These are phyloP conservation scores for Eudyptes chrysolophus DNA, from an alignment of 2,113 vertebrate species.

Conservation along the genomic window DNA sequence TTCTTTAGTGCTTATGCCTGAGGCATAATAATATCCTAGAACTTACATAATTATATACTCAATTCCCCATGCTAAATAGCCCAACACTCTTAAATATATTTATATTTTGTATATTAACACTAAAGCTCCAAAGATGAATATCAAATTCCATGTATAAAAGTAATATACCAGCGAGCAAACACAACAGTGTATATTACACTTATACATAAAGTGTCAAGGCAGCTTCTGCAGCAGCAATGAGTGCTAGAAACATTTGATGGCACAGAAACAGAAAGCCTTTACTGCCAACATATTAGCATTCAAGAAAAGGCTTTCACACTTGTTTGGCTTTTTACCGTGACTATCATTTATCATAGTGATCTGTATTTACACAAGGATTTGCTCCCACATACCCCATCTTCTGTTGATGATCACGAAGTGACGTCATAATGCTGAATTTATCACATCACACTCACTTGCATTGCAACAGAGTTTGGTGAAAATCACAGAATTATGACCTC, in stretches of 20 bases:
- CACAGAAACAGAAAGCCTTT: slow-evolving; percentile 54
- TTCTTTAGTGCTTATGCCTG: neutral
- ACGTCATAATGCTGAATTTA: slow-evolving; percentile 69
- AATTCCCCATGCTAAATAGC: neutral
- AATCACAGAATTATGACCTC: slow-evolving; percentile 71
- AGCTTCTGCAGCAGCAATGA: slow-evolving; percentile 13
- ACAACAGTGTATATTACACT: slow-evolving; percentile 43
- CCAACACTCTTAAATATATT: neutral
- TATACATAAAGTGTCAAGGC: slow-evolving; percentile 9
- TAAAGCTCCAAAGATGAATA: slow-evolving; percentile 4
- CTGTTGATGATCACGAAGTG: slow-evolving; percentile 61
- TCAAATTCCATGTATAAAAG: slow-evolving; percentile 23
- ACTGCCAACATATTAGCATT: neutral
- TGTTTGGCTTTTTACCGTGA: neutral
- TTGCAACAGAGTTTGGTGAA: slow-evolving; percentile 69
- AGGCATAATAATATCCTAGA: slow-evolving; percentile 15
- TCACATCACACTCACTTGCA: slow-evolving; percentile 71
- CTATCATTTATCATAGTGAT: neutral
- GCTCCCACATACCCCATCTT: slow-evolving; percentile 65
- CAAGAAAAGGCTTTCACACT: slow-evolving; percentile 16
- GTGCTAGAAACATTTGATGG: neutral
- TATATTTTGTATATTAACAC: slow-evolving; percentile 1
- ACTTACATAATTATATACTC: neutral
- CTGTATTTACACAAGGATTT: neutral
- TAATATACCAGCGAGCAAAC: neutral